Percentiles rank a stretch among this genome's conserved stretches.
Conservation (phyloP, 1,140 invertebrate genomes). For the Helicoverpa zea region DNA sequence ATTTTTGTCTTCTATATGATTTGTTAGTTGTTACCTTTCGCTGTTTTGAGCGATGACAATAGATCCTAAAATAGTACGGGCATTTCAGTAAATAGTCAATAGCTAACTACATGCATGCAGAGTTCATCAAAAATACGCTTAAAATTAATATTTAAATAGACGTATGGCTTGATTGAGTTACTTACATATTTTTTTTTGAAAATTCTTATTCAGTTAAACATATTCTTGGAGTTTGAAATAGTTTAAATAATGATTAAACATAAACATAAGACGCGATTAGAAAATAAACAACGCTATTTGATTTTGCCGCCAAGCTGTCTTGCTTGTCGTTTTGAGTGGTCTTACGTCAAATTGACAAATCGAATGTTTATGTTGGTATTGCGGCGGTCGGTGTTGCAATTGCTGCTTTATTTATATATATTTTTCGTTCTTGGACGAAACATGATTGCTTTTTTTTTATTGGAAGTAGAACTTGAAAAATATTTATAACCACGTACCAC, state of each 20-base stretch:
- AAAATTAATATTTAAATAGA: too few relatives aligned
- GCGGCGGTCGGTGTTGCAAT: neutral
- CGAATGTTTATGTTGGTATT: neutral
- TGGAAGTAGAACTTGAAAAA: too few relatives aligned
- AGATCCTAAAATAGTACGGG: conserved; percentile 54
- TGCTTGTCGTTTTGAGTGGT: neutral
- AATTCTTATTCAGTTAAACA: neutral
- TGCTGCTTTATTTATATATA: too few relatives aligned
- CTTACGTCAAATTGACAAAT: neutral
- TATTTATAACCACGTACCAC: too few relatives aligned
- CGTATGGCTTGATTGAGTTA: neutral
- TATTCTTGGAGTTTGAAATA: neutral
- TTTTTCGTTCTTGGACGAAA: too few relatives aligned
- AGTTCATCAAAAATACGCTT: too few relatives aligned
- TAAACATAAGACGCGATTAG: neutral
- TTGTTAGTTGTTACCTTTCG: conserved; percentile 51
- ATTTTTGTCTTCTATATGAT: conserved; percentile 47
- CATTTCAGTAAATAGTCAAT: conserved; percentile 14
- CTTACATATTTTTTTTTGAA: neutral
- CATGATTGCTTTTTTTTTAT: too few relatives aligned
- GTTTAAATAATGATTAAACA: neutral
- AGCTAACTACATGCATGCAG: neutral
- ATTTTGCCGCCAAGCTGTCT: conserved; percentile 23
- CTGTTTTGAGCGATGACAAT: conserved; percentile 61
- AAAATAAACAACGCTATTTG: neutral